Base-by-base conservation (phyloP, 2,797 vertebrate species). In the Galago senegalensis region DNA sequence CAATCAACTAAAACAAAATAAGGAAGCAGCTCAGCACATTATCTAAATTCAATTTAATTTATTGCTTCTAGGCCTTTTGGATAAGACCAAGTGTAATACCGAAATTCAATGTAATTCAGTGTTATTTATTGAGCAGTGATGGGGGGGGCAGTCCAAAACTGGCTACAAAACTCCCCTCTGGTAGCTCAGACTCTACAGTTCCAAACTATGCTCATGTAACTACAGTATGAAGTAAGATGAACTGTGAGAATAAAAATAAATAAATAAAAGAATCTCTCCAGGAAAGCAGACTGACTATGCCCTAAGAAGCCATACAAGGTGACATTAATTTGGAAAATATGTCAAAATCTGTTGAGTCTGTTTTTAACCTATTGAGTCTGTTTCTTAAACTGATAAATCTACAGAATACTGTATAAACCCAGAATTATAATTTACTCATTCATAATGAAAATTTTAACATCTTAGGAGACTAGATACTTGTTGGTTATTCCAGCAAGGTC, bases 361-460 rank as follows among this genome's bases (percentile, higher is more conserved):
- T 72, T 72, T 85, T 91, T 65, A 91, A 29, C 31, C 56, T 90
- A 20, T 60, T 11, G 17, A 79, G 20, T 53, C 53, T 79, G 23
- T 94, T 79, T 90, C 67, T 93, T 86, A 91, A 58, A 82, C n/a
- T 83, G 63, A 37, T 73, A 76, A 76, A 67, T 72, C 58, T 9
- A 40, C 56, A 49, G 61, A 40, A 61, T 85, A 34, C 27, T 53
- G 12, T 90, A 11, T 56, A 25, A 77, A 72, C 0, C 31, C 20
- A 70, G 58, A 63, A 67, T 21, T 31, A 11, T 43, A 75, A 63
- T 53, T 88, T 80, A 94, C 80, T 72, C 85, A 91, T 56, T 79
- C 43, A 79, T 31, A 70, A 29, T 58, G 37, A 85, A 2, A 16
- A 69, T 60, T 84, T 85, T 89, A 77, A 72, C 31, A 56, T 40